Base-by-base conservation (phyloP, 2,888 invertebrate species). In the Pollenia angustigena region DNA sequence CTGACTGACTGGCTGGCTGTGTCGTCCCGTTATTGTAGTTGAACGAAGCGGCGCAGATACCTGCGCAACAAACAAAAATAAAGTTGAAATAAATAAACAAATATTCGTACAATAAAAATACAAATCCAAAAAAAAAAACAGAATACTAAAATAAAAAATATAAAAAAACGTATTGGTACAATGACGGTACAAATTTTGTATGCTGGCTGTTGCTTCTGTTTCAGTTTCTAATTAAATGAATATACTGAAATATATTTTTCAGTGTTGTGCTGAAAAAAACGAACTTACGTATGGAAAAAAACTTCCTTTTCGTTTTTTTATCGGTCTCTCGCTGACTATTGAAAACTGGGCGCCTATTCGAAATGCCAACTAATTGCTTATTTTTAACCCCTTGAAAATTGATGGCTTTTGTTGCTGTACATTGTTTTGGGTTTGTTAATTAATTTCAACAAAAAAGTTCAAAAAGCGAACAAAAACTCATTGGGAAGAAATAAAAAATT, bases 311-410 rank as follows among this genome's bases (percentile, higher is more conserved):
- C 16, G 46, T 54, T 79, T 81, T 81, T 72, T 78, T 78, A 64
- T 71, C 69, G 79, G 66, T 74, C 74, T 74, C 74, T 74, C 60
- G 54, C 81, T 66, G 40, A 81, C 80, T 85, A 69, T 64, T 56
- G 58, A 78, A 72, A 86, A 85, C 89, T 89, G 89, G 76, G 89
- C 86, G 88, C 89, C 89, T 89, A 88, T 89, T 89, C 89, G 88
- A 89, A 89, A 88, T 85, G 87, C 88, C 89, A 89, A 89, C 89
- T 89, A 89, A 89, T 89, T 89, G 89, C 88, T 88, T 89, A 92
- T 87, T 92, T 92, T 91, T 92, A 91, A 91, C 92, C 92, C 91
- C 91, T 91, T 91, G 90, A 91, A 91, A 87, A 81, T 81, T 66
- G 79, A 78, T 74, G 60, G 69, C 76, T 78, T 62, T 76, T 79